Evolutionary conservation across 2,113 vertebrate genomes (phyloP).

Genomic region (Rhynchomys soricoides): DNA sequence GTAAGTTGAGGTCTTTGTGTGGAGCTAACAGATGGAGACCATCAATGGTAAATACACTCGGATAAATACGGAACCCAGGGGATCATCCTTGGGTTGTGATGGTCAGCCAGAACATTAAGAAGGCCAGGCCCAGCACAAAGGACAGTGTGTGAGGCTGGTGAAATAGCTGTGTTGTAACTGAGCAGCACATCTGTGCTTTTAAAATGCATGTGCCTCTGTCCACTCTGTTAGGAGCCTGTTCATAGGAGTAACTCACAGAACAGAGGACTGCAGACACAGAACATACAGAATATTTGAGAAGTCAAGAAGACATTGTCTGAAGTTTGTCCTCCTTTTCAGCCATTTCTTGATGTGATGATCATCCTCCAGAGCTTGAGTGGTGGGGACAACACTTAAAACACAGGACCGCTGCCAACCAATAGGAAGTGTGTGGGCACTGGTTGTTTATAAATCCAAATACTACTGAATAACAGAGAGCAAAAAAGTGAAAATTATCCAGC

Average conservation of each 20-base stretch:
- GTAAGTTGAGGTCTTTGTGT: constrained; percentile 66
- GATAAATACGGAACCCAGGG: not conserved
- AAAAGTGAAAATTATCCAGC: constrained; percentile 29
- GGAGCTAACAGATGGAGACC: constrained; percentile 56
- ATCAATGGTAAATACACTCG: not conserved
- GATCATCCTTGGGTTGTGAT: not conserved
- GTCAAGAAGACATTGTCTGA: not conserved
- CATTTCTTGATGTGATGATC: not conserved
- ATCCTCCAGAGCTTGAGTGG: not conserved
- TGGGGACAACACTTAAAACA: not conserved
- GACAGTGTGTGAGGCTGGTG: constrained; percentile 21
- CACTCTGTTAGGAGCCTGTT: not conserved
- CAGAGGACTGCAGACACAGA: not conserved
- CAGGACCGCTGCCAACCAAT: not conserved
- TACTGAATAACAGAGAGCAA: not conserved
- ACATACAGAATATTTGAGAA: constrained; percentile 2
- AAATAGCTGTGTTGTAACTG: not conserved
- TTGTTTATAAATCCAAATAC: not conserved
- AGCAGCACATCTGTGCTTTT: not conserved
- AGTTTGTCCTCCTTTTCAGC: not conserved
- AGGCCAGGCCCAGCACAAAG: constrained; percentile 17
- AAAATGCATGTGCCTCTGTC: constrained; percentile 9
- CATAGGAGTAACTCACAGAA: not conserved
- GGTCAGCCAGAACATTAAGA: constrained; percentile 29
- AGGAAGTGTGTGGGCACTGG: not conserved